phyloP scores from a whole-genome alignment of 2,888 invertebrate species.

The Rhagonycha lutea region DNA sequence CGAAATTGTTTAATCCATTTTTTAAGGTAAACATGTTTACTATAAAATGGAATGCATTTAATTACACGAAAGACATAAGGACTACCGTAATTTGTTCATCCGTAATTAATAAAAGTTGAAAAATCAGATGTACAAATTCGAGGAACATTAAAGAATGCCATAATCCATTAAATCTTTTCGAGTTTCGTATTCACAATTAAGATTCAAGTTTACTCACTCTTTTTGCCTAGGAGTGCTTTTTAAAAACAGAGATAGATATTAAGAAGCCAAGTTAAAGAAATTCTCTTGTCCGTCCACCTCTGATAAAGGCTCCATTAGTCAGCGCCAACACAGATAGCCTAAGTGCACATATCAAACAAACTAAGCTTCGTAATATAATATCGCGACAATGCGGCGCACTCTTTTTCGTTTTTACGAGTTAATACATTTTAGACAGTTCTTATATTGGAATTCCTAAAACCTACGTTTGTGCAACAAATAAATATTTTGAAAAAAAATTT shows the following conservation, averaged over 20 bases:
- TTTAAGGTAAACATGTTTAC: not conserved
- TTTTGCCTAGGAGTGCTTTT: conserved; percentile 21
- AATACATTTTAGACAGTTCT: conserved; percentile 31
- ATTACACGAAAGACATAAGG: not conserved
- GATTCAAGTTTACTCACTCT: conserved; percentile 14
- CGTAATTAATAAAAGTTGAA: conserved; percentile 24
- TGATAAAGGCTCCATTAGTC: conserved; percentile 53
- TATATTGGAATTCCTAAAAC: not conserved
- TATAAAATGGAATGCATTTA: not conserved
- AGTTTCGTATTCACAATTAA: conserved; percentile 16
- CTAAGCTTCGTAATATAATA: conserved; percentile 41
- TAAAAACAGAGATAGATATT: conserved; percentile 42
- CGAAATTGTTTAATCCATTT: not conserved
- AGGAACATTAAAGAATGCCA: conserved; percentile 25
- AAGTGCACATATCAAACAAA: conserved; percentile 51
- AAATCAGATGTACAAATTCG: conserved; percentile 20
- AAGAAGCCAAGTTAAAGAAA: conserved; percentile 42
- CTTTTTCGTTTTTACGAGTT: conserved; percentile 39
- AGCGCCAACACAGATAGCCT: conserved; percentile 49
- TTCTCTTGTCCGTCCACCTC: conserved; percentile 37
- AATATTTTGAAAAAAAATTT: not conserved
- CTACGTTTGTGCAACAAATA: not conserved
- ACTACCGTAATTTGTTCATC: conserved; percentile 24
- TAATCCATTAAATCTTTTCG: conserved; percentile 23
- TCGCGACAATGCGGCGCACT: conserved; percentile 43